Base-by-base conservation (phyloP, 2,888 invertebrate species). In the Saturnia japonica region DNA sequence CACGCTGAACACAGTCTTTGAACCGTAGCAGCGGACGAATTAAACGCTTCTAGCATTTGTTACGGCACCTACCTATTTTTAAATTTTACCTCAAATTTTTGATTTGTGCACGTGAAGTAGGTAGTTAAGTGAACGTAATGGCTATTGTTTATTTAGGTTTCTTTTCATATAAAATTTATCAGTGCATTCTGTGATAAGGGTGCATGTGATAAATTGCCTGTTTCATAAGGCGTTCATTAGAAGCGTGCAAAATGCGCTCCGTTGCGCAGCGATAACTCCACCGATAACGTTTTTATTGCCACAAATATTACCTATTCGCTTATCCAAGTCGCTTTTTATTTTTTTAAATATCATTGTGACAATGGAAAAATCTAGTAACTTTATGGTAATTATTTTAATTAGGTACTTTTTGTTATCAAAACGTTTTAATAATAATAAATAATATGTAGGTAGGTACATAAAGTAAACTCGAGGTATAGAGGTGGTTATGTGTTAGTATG, bases 171-270 rank as follows among this genome's bases (percentile, higher is more conserved):
- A 89, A 89, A 86, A 87, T 87, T 90, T 92, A 91, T 89, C 90
- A 91, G 85, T 89, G 85, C 84, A 85, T 84, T 88, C 83, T 85
- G 83, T 91, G 92, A 93, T 92, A 93, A 93, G 91, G 90, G 83
- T 75, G 80, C 80, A 91, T 93, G 92, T 93, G 91, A 93, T 93
- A 93, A 93, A 93, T 93, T 93, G 91, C 90, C 92, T 92, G 91
- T 92, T 93, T 94, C 91, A 93, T 93, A 91, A 87, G 91, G 91
- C 93, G 88, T 94, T 94, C 93, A 94, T 93, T 94, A 94, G 91
- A 87, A 88, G 88, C 93, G 89, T 93, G 91, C 87, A 89, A 84
- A 93, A 94, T 92, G 89, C 91, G 88, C 86, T 93, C 90, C 91
- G 93, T 85, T 89, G 89, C 91, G 90, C 92, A 75, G 87, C 94